These are phyloP conservation scores for Patella ulyssiponensis DNA, from an alignment of 2,888 invertebrate species.

Conservation along the genomic window DNA sequence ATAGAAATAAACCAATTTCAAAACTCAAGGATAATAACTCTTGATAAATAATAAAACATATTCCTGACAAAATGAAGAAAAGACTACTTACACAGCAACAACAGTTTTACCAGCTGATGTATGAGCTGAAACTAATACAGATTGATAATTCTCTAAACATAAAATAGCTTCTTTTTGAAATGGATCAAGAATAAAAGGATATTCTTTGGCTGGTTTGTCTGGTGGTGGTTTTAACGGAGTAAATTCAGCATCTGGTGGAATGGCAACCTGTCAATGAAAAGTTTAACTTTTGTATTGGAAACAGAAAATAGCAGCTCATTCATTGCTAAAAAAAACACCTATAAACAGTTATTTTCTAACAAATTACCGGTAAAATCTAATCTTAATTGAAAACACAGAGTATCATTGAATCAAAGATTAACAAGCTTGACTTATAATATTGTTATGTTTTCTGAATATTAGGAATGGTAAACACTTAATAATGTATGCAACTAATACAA, in stretches of 20 bases:
- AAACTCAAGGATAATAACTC: too few relatives aligned
- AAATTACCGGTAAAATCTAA: neutral
- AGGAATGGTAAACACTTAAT: too few relatives aligned
- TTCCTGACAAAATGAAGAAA: too few relatives aligned
- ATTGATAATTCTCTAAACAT: constrained; percentile 98
- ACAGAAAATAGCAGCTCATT: neutral
- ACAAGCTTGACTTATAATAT: too few relatives aligned
- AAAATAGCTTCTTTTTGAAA: constrained; percentile 97
- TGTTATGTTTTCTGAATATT: too few relatives aligned
- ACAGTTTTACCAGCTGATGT: constrained; percentile 99
- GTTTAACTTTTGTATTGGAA: neutral
- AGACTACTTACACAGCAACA: constrained; percentile 86
- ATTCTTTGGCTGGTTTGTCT: constrained; percentile 86
- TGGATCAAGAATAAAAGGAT: constrained; percentile 94
- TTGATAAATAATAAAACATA: too few relatives aligned
- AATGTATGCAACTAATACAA: neutral
- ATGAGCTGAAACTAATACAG: constrained; percentile 98
- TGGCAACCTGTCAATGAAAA: constrained; percentile 76
- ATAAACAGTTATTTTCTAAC: neutral
- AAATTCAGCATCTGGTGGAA: constrained; percentile 90
- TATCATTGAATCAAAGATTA: too few relatives aligned
- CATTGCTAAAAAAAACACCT: neutral
- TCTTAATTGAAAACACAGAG: neutral
- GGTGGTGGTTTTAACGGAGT: constrained; percentile 75
- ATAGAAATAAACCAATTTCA: too few relatives aligned